A percentile compares a stretch with the other conserved stretches of the same genome.
Conservation (phyloP, 2,888 invertebrate species). For the Theretra japonica region DNA sequence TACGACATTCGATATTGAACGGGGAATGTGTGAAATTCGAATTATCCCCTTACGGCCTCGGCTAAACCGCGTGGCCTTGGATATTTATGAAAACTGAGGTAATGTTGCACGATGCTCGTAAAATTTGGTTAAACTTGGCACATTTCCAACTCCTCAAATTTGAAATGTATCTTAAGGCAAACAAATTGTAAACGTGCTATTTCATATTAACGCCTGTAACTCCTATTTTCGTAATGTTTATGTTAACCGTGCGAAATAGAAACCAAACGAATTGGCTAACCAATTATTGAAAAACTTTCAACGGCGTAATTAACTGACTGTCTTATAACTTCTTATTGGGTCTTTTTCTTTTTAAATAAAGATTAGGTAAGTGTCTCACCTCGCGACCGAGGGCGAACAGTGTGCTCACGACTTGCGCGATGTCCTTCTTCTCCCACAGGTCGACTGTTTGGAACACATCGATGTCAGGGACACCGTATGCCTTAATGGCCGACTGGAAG, state of each 20-base stretch:
- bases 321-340: not conserved
- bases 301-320: not conserved
- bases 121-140: conserved; percentile 74
- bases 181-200: conserved; percentile 68
- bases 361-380: conserved; percentile 79
- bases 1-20: conserved; percentile 17
- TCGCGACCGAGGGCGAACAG: conserved; percentile 94
- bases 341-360: too few relatives aligned
- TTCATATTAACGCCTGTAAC: conserved; percentile 42
- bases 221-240: conserved; percentile 19
- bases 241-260: conserved; percentile 8
- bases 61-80: conserved; percentile 63
- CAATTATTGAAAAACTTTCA: not conserved
- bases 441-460: conserved; percentile 99
- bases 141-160: conserved; percentile 66
- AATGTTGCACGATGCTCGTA: conserved; percentile 78
- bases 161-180: conserved; percentile 67
- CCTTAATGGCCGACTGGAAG: conserved; percentile 94
- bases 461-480: conserved; percentile 94
- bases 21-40: conserved; percentile 37
- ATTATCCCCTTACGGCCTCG: conserved; percentile 60
- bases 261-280: not conserved
- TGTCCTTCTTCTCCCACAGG: conserved; percentile 97
- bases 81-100: conserved; percentile 81
- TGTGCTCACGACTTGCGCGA: conserved; percentile 92